Conservation (phyloP, 2,888 invertebrate genomes). For the Yponomeuta plumbellus region DNA sequence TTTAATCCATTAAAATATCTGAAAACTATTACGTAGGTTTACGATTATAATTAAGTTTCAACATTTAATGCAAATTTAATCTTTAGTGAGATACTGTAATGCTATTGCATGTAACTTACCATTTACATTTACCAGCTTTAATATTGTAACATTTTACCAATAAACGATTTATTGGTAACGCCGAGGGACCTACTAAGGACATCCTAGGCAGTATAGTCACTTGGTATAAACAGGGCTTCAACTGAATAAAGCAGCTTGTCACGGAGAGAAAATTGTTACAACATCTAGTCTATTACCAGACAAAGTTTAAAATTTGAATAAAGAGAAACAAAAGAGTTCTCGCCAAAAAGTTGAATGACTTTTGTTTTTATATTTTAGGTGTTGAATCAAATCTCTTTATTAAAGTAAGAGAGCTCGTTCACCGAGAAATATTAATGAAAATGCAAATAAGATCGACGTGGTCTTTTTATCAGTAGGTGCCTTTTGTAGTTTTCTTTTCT, state of each 20-base stretch:
- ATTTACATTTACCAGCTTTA: too few relatives aligned
- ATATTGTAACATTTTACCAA: too few relatives aligned
- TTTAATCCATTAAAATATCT: not conserved
- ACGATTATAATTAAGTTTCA: not conserved
- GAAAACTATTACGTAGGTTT: not conserved
- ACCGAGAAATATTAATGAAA: not conserved
- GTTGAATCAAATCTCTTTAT: not conserved
- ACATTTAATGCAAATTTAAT: not conserved
- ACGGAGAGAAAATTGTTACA: not conserved
- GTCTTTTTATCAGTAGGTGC: not conserved
- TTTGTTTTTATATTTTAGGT: not conserved
- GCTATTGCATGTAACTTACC: too few relatives aligned
- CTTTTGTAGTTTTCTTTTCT: not conserved
- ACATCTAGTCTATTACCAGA: not conserved
- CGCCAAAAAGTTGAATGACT: not conserved
- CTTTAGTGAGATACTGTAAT: not conserved
- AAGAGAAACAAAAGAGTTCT: not conserved
- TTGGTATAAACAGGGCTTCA: too few relatives aligned
- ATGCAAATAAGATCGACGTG: conserved; percentile 13
- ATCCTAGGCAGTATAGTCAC: too few relatives aligned
- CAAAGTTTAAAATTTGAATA: not conserved
- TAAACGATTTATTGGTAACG: too few relatives aligned
- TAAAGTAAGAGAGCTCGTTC: not conserved
- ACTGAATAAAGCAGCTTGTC: not conserved
- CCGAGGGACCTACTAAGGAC: too few relatives aligned